Evolutionary conservation across 1,140 invertebrate genomes (phyloP), one percentile per base, ranked within the genome.

Genomic region (Brachystomella parvula): DNA sequence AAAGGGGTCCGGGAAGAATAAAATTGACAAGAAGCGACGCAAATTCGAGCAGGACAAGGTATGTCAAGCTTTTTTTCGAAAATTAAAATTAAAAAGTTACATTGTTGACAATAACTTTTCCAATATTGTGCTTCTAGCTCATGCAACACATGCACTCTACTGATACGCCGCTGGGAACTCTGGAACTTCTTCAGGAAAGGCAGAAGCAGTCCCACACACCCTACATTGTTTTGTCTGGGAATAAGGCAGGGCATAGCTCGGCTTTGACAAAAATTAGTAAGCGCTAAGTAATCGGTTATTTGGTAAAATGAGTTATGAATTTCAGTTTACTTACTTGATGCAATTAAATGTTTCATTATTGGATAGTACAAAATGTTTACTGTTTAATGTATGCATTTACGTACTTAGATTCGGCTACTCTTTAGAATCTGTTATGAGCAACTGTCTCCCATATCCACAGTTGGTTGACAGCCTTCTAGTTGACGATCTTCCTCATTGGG

Each of bases 111-210:
- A 17, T 15, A 9, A 35, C 21, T 57, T 2, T 6, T 47, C 30
- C 12, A 33, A 66, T 64, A 56, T 58, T 39, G 39, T 47, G 59
- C 53, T 63, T 63, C 67, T 39, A 92, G 83, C 78, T 97, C 68
- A 94, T 99, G 91, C 95, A 95, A 77, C 89, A 94, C 75, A 99
- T 98, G 95, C 97, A 92, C 74, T 97, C 94, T 9, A 96, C 92
- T 3, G 96, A 99, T 77, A 99, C 96, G 0, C 96, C 96, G 3
- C 81, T 99, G 21, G 89, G 91, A 72, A 99, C 96, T 1, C 81
- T 98, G 24, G 89, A 89, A 73, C 86, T 98, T 81, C 79, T 99
- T 64, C 89, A 96, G 81, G 90, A 94, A 31, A 98, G 97, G 75
- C 96, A 99, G 77, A 94, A 93, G 76, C 90, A 97, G 81, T 90